Conservation (phyloP, 2,797 vertebrate genomes). For the Antrozous pallidus region DNA sequence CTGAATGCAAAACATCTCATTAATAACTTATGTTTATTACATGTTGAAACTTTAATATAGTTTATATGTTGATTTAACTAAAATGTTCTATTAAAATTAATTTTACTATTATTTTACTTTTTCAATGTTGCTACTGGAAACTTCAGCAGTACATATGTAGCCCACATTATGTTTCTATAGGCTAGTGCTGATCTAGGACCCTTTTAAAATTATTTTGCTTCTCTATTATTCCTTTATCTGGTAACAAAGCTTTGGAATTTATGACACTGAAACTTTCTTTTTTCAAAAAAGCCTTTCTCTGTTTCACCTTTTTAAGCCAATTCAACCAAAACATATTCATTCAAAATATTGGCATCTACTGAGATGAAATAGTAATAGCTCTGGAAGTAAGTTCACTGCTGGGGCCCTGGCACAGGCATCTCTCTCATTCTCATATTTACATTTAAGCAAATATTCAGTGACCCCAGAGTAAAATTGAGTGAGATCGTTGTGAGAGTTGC, state of each 20-base stretch:
- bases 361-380: neutral
- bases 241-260: slow-evolving; percentile 1
- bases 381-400: neutral
- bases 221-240: neutral
- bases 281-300: neutral
- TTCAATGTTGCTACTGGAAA: neutral
- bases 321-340: neutral
- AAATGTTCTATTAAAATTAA: neutral
- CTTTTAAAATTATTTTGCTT: neutral
- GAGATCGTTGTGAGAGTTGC: neutral
- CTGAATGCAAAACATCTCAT: neutral
- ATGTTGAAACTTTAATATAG: neutral
- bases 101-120: neutral
- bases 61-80: neutral
- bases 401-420: neutral
- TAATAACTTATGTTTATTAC: neutral
- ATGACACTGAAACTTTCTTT: neutral
- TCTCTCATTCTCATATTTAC: neutral
- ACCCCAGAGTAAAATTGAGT: neutral
- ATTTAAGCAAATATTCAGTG: neutral
- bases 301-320: neutral
- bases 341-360: slow-evolving; percentile 40
- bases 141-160: neutral
- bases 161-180: neutral
- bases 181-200: neutral